Evolutionary conservation across 2,113 vertebrate genomes (phyloP), one percentile per base, ranked within the genome.

Genomic region (Camelus dromedarius): DNA sequence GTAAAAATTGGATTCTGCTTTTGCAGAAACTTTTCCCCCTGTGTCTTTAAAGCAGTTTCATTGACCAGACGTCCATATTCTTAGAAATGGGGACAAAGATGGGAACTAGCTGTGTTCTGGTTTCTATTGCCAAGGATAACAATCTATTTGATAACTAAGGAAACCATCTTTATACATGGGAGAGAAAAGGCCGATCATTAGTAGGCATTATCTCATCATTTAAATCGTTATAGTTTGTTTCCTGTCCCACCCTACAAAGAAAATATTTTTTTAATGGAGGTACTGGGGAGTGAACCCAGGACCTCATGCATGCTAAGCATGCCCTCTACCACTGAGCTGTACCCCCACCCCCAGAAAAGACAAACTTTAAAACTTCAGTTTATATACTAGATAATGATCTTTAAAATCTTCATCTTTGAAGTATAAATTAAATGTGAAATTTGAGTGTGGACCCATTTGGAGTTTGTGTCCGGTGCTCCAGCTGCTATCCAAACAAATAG

Each of bases 361-460:
- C 58, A 62, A 30, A 46, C 70, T 96, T 96, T 82, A 64, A 46
- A 94, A 66, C 32, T 67, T 77, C 46, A 64, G 26, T 96, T 95
- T 90, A 76, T 81, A 54, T 76, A 28, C 24, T 90, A 80, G 22
- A 67, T 96, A 84, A 42, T 80, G 72, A 70, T 87, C 50, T 92
- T 90, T 93, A 86, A 96, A 96, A 87, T 67, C 35, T 83, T 64
- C 58, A 84, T 94, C 32, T 97, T 96, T 92, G 56, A 96, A 77
- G 69, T 75, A 69, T 91, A 96, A 96, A 89, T 91, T 72, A 96
- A 87, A n/a, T 64, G 66, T 89, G 56, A 94, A 84, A 28, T 94
- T 91, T 89, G 54, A 84, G 46, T 80, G 10, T 26, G 4, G 60
- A 84, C 12, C 58, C 52, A 84, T 94, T 75, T 95, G 24, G 64